These are phyloP conservation scores for Sapayoa aenigma DNA, from an alignment of 2,113 vertebrate species.

Conservation along the genomic window DNA sequence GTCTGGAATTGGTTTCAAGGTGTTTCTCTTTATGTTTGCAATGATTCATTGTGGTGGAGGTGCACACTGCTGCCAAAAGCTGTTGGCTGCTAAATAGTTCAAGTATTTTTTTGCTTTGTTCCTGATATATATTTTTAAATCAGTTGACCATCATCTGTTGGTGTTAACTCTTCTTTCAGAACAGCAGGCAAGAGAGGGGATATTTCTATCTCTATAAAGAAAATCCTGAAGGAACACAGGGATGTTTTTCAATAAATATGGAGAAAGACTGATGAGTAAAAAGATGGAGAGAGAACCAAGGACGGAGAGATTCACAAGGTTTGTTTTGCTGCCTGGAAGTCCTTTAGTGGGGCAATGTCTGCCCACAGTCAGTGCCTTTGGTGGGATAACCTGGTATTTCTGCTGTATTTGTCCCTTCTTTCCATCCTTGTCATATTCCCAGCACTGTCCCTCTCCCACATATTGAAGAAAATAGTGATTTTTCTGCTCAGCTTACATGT, in stretches of 20 bases:
- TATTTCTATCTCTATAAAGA: not conserved
- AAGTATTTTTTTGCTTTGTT: not conserved
- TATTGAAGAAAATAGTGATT: rapidly evolving
- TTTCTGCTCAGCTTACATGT: not conserved
- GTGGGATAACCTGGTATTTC: not conserved
- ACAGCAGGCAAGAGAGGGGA: not conserved
- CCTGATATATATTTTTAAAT: not conserved
- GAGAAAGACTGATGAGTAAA: not conserved
- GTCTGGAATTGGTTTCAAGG: not conserved
- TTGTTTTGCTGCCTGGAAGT: not conserved
- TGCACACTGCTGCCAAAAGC: not conserved
- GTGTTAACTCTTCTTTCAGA: not conserved
- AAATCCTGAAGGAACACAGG: not conserved
- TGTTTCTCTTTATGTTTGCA: not conserved
- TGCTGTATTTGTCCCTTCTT: not conserved
- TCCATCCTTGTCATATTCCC: not conserved
- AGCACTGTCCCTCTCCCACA: not conserved
- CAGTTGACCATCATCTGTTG: not conserved
- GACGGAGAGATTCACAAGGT: rapidly evolving
- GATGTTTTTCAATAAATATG: not conserved
- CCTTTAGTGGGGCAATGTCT: not conserved
- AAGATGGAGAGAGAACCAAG: not conserved
- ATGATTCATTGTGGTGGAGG: not conserved
- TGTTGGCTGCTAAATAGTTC: not conserved
- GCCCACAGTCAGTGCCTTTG: not conserved